These are phyloP conservation scores for Agrochola circellaris DNA, from an alignment of 2,888 invertebrate genomes.

Conservation along the genomic window DNA sequence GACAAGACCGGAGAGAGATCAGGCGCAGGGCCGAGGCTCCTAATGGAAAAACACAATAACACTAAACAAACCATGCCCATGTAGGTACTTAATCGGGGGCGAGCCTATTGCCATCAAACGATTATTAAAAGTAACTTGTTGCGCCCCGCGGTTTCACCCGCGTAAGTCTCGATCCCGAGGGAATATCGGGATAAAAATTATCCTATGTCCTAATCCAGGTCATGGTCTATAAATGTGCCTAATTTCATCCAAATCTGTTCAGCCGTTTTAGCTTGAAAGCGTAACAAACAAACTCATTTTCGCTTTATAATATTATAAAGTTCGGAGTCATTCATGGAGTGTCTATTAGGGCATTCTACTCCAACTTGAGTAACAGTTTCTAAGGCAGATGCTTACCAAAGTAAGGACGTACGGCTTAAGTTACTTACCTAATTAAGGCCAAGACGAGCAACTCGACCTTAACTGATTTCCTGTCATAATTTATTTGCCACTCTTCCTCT, in stretches of 20 bases:
- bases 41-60: too few species aligned
- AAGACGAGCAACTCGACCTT: constrained; percentile 23
- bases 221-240: too few species aligned
- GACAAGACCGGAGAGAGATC: too few species aligned
- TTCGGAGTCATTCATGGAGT: background rate
- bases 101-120: background rate
- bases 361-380: background rate
- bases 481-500: constrained; percentile 36
- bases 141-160: too few species aligned
- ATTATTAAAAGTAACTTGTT: background rate
- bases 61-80: background rate
- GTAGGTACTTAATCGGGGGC: background rate
- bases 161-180: too few species aligned
- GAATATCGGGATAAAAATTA: too few species aligned
- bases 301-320: too few species aligned
- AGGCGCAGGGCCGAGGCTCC: too few species aligned
- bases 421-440: constrained; percentile 22
- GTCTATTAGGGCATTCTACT: background rate
- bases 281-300: too few species aligned
- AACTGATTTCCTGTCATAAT: constrained; percentile 23
- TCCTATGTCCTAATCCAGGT: too few species aligned
- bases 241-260: too few species aligned
- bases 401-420: background rate
- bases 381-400: background rate
- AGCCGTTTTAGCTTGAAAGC: too few species aligned